phyloP scores from a whole-genome alignment of 1,140 invertebrate species.

The Arion vulgaris region DNA sequence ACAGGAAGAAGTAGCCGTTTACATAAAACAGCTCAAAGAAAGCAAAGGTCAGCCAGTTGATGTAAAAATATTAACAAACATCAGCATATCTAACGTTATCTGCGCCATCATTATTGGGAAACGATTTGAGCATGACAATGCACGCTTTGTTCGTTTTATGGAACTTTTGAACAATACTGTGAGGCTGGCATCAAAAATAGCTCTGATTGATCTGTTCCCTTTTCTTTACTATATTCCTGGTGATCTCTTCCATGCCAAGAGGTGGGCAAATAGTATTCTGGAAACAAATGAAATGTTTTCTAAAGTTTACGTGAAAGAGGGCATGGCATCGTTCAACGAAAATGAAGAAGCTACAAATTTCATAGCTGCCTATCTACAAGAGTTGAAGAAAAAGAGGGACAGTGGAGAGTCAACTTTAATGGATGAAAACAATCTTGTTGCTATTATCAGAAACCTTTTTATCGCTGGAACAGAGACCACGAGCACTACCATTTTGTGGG shows the following conservation, averaged over 20 bases:
- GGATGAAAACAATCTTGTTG: neutral
- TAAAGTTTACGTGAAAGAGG: neutral
- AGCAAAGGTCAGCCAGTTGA: constrained; percentile 36
- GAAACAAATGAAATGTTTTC: constrained; percentile 22
- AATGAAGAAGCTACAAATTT: constrained; percentile 41
- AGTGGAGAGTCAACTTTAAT: neutral
- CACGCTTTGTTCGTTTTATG: constrained; percentile 36
- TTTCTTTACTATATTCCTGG: constrained; percentile 46
- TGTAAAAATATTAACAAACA: constrained; percentile 25
- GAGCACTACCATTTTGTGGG: constrained; percentile 10
- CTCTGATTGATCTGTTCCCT: constrained; percentile 41
- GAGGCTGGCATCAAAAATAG: neutral
- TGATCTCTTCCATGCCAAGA: constrained; percentile 43
- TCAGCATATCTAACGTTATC: constrained; percentile 50
- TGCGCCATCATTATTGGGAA: constrained; percentile 47
- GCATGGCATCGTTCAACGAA: constrained; percentile 19
- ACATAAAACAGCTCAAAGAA: constrained; percentile 15
- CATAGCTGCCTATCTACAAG: constrained; percentile 49
- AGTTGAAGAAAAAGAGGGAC: constrained; percentile 33
- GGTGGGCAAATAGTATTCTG: constrained; percentile 29
- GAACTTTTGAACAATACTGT: constrained; percentile 35
- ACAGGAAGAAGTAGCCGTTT: constrained; percentile 43
- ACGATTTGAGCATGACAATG: constrained; percentile 71
- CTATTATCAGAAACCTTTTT: neutral
- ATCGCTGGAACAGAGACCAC: constrained; percentile 13